Evolutionary conservation across 2,888 invertebrate species (phyloP), one percentile per base, ranked within the genome.

Genomic region (Drymonia ruficornis): DNA sequence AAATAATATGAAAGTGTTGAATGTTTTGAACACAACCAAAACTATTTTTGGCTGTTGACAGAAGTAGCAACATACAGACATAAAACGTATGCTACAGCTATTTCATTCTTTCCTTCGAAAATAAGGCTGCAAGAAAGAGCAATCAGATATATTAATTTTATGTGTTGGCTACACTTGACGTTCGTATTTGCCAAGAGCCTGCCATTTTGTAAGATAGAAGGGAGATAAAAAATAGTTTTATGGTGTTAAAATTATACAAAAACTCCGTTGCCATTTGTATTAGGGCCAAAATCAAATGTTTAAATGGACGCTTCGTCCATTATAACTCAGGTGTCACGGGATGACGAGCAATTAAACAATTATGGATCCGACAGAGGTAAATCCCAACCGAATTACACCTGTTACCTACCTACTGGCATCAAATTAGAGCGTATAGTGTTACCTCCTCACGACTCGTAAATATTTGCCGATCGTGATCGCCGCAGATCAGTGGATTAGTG

Each of bases 221-320:
- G 86, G 90, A 92, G 91, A 93, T 91, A 92, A 92, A 93, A 92
- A 90, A 91, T 91, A 89, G 89, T 91, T 93, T 88, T 92, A 92
- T 92, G 92, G 92, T 93, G 90, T 90, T 91, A 86, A 91, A 87
- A 86, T 91, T 88, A 80, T 82, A 87, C 83, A 83, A 84, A 85
- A 88, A 83, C 86, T 81, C 80, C 80, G 86, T 91, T 91, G 87
- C 93, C 91, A 86, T 90, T 92, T 88, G 78, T 87, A 83, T 83
- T 86, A 89, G 80, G 91, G 86, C 88, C 82, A 85, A 85, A 88
- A 93, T 87, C 90, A 92, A 92, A 93, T 93, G 93, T 92, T 91
- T 93, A 93, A 93, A 98, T 98, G 98, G 98, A 98, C 97, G 97
- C 97, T 96, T 97, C 98, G 97, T 98, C 98, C 96, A 98, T 98